A percentile compares a stretch with the other conserved stretches of the same genome.
These are phyloP conservation scores for Leptoteleia sp. DNA, from an alignment of 1,140 invertebrate genomes.

Conservation along the genomic window DNA sequence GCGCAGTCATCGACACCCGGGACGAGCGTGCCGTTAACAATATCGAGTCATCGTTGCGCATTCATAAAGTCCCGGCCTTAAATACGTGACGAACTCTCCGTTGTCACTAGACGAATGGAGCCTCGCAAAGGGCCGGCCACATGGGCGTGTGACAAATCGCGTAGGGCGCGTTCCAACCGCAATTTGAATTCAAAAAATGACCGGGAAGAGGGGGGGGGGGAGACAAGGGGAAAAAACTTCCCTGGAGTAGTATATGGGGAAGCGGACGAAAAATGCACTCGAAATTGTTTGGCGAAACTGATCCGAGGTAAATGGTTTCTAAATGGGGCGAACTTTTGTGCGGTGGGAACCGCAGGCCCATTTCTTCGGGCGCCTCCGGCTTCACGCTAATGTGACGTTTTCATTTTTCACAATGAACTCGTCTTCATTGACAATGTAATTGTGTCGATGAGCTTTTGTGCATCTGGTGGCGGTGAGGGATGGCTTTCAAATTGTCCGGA, in stretches of 20 bases:
- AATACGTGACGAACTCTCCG: constrained; percentile 74
- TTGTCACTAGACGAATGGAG: constrained; percentile 50
- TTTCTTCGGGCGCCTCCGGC: constrained; percentile 29
- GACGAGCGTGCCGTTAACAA: constrained; percentile 67
- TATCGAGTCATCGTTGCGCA: constrained; percentile 79
- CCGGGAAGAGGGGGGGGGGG: too few species aligned
- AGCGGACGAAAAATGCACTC: constrained; percentile 32
- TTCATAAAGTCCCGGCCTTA: constrained; percentile 67
- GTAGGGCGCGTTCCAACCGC: constrained; percentile 61
- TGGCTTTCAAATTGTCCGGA: constrained; percentile 27
- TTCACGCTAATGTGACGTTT: constrained; percentile 63
- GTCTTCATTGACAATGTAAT: constrained; percentile 51
- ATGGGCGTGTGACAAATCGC: constrained; percentile 69
- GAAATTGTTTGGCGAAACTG: constrained; percentile 74
- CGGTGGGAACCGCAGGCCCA: constrained; percentile 50
- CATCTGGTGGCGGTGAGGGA: constrained; percentile 37
- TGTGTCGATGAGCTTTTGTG: constrained; percentile 37
- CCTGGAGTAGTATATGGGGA: too few species aligned
- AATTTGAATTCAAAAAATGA: constrained; percentile 16
- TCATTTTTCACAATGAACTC: constrained; percentile 63
- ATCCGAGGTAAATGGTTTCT: constrained; percentile 76
- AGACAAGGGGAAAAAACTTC: constrained; percentile 13
- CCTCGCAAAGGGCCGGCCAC: constrained; percentile 27
- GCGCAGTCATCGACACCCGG: constrained; percentile 26
- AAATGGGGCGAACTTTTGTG: constrained; percentile 76